phyloP scores from a whole-genome alignment of 2,113 vertebrate species.

The Pterocles orientalis region DNA sequence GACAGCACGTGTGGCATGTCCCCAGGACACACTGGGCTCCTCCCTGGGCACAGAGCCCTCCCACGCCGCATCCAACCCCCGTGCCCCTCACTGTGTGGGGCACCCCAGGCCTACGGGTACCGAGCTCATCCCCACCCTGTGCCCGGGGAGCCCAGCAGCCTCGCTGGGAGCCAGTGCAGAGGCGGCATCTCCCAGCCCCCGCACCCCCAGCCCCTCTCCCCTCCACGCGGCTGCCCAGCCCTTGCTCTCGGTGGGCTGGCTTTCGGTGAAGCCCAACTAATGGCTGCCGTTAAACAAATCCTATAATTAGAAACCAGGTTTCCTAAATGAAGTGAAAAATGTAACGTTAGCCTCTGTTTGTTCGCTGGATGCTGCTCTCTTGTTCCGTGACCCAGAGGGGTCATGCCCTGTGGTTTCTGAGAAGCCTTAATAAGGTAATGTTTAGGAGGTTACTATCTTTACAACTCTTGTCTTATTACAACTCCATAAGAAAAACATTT shows the following conservation, averaged over 20 bases:
- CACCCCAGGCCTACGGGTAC: rapidly evolving
- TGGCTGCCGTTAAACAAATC: slow-evolving; percentile 74
- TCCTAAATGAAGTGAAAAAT: slow-evolving; percentile 83
- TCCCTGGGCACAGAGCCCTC: not conserved
- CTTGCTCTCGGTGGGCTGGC: slow-evolving; percentile 5
- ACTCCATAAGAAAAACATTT: slow-evolving; percentile 75
- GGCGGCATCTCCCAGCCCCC: not conserved
- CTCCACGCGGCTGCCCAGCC: not conserved
- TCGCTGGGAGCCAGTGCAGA: rapidly evolving
- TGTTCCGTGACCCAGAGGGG: slow-evolving; percentile 80
- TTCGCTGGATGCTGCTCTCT: slow-evolving; percentile 75
- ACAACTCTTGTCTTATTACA: slow-evolving; percentile 72
- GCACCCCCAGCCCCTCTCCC: not conserved
- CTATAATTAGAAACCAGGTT: slow-evolving; percentile 84
- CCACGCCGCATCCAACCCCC: rapidly evolving
- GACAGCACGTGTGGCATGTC: not conserved
- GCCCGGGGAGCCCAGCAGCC: not conserved
- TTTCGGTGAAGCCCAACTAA: slow-evolving; percentile 24
- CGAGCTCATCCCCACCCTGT: rapidly evolving
- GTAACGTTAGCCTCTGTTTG: slow-evolving; percentile 78
- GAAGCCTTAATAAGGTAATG: slow-evolving; percentile 89
- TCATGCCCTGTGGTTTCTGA: slow-evolving; percentile 76
- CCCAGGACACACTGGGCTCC: not conserved
- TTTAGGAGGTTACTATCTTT: slow-evolving; percentile 81
- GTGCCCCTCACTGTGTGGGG: rapidly evolving